Percentiles rank a stretch among this genome's conserved stretches.
Conservation (phyloP, 2,797 vertebrate genomes). For the Lagodon rhomboides region DNA sequence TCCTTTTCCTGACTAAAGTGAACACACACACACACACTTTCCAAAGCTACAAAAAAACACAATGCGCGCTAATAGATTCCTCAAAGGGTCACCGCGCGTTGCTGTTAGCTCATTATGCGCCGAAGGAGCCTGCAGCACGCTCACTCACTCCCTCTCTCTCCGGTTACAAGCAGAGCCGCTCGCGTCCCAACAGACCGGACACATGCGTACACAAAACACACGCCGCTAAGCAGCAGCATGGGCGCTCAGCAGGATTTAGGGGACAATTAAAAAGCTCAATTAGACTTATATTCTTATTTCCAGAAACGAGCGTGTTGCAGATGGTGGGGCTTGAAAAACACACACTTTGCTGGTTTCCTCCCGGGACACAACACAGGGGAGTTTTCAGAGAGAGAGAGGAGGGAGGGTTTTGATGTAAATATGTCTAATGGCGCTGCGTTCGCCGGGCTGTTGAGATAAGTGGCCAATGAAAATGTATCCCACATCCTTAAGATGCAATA, state of each 20-base stretch:
- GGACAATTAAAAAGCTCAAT: slow-evolving; percentile 83
- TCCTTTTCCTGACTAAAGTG: slow-evolving; percentile 24
- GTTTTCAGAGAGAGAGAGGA: slow-evolving; percentile 30
- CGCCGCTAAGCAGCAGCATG: slow-evolving; percentile 72
- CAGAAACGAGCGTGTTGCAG: slow-evolving; percentile 72
- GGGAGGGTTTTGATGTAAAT: slow-evolving; percentile 65
- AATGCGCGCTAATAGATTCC: slow-evolving; percentile 47
- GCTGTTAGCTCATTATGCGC: slow-evolving; percentile 64
- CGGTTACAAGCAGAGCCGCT: slow-evolving; percentile 41
- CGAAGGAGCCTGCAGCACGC: slow-evolving; percentile 44
- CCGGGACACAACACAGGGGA: slow-evolving; percentile 57
- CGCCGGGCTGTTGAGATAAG: slow-evolving; percentile 65
- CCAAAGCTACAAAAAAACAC: slow-evolving; percentile 34
- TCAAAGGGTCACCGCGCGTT: slow-evolving; percentile 63
- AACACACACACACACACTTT: slow-evolving; percentile 24
- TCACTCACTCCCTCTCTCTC: slow-evolving; percentile 37
- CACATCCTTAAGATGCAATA: slow-evolving; percentile 54
- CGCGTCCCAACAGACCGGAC: slow-evolving; percentile 61
- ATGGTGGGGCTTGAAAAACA: slow-evolving; percentile 73
- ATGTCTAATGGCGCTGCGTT: slow-evolving; percentile 59
- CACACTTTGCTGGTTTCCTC: slow-evolving; percentile 64
- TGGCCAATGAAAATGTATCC: slow-evolving; percentile 54
- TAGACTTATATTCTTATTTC: slow-evolving; percentile 76
- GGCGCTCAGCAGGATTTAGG: slow-evolving; percentile 79
- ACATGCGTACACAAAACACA: slow-evolving; percentile 35